phyloP scores from a whole-genome alignment of 2,113 vertebrate genomes.

The Callipepla californica region DNA sequence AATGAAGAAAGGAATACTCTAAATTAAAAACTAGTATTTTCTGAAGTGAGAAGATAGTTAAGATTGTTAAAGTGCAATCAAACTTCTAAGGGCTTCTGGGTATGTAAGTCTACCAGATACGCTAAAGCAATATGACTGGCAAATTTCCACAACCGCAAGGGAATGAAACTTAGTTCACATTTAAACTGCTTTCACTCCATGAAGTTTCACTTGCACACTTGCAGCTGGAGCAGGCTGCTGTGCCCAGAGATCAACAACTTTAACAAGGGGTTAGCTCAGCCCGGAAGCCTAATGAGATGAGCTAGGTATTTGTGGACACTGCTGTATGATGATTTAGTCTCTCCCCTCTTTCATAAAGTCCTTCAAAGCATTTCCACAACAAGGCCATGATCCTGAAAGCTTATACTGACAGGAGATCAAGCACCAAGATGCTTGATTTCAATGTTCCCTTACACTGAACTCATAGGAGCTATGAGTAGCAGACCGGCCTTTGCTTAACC shows the following conservation, averaged over 20 bases:
- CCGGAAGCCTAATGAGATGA: not conserved
- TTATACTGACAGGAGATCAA: not conserved
- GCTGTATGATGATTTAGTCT: not conserved
- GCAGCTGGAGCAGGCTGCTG: not conserved
- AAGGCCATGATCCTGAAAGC: not conserved
- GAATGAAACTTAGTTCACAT: not conserved
- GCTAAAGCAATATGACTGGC: not conserved
- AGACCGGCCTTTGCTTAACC: not conserved
- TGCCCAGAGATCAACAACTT: not conserved
- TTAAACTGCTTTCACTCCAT: not conserved
- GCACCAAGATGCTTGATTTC: not conserved
- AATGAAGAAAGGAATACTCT: not conserved
- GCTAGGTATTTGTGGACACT: not conserved
- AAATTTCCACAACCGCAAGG: not conserved
- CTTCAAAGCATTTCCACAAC: not conserved
- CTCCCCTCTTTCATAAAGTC: not conserved
- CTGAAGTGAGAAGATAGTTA: not conserved
- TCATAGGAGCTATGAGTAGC: not conserved
- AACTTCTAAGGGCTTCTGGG: not conserved
- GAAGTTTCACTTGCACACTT: not conserved
- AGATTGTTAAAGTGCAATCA: not conserved
- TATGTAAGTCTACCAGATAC: not conserved
- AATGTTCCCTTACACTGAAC: not conserved
- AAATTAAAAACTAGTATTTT: not conserved
- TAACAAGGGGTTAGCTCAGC: not conserved